A percentile compares a stretch with the other conserved stretches of the same genome.
Conservation (phyloP, 2,888 invertebrate genomes). For the Parapristionchus giblindavisi region DNA sequence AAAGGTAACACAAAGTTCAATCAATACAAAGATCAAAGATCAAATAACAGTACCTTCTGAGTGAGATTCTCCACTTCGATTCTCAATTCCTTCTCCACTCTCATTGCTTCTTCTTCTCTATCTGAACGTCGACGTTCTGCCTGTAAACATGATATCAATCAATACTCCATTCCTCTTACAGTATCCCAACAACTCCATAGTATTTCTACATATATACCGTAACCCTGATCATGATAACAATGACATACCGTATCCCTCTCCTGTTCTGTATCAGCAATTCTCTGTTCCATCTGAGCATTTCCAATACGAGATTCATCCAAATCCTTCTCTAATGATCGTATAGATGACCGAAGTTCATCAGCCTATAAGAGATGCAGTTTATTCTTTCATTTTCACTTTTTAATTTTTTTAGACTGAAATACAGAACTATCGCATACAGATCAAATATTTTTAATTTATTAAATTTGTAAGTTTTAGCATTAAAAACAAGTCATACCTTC, state of each 20-base stretch:
- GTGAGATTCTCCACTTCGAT: constrained; percentile 13
- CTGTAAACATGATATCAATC: neutral
- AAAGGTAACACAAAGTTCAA: neutral
- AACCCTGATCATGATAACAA: neutral
- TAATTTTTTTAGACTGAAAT: neutral
- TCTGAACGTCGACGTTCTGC: neutral
- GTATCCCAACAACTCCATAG: neutral
- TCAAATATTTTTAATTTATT: too few relatives aligned
- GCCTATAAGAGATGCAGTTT: constrained; percentile 26
- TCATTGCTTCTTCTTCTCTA: neutral
- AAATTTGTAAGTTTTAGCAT: too few relatives aligned
- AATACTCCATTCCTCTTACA: neutral
- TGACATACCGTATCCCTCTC: constrained; percentile 30
- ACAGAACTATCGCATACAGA: too few relatives aligned
- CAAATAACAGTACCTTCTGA: neutral
- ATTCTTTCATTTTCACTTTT: neutral
- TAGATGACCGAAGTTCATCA: constrained; percentile 37
- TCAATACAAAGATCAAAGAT: neutral
- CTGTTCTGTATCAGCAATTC: constrained; percentile 13
- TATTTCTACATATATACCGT: neutral
- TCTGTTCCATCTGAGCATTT: constrained; percentile 31
- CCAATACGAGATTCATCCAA: constrained; percentile 17
- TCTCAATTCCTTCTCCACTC: constrained; percentile 24
- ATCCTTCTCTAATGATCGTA: constrained; percentile 31
- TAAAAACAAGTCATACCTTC: too few relatives aligned